A percentile compares a stretch with the other conserved stretches of the same genome.
Evolutionary conservation across 1,140 invertebrate species (phyloP).

Genomic region (Lepidostoma basale): DNA sequence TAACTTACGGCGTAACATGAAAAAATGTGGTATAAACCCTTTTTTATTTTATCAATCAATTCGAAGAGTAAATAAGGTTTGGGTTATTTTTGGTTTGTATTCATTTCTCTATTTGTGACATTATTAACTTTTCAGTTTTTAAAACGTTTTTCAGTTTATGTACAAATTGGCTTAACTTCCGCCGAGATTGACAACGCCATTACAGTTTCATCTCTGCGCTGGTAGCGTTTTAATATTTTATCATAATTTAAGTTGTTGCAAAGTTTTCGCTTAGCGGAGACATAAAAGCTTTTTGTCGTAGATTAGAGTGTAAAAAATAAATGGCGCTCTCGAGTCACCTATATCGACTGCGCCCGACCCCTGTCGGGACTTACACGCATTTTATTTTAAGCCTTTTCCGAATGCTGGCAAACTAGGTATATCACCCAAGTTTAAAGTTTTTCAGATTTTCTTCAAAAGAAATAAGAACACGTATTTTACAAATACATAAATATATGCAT

Average conservation of each 20-base stretch:
- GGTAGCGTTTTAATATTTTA: constrained; percentile 40
- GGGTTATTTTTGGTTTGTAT: too few relatives aligned
- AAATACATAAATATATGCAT: too few relatives aligned
- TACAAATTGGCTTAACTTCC: constrained; percentile 6
- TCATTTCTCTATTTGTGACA: too few relatives aligned
- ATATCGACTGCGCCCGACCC: too few relatives aligned
- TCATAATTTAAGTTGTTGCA: constrained; percentile 42
- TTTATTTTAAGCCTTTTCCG: not conserved
- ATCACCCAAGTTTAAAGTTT: too few relatives aligned
- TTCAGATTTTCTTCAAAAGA: too few relatives aligned
- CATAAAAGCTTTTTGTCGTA: constrained; percentile 36
- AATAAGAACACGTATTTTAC: too few relatives aligned
- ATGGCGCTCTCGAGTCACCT: not conserved
- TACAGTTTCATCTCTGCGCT: constrained; percentile 32
- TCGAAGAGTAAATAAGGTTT: too few relatives aligned
- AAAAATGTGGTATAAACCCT: too few relatives aligned
- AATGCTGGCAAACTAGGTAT: too few relatives aligned
- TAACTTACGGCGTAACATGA: too few relatives aligned
- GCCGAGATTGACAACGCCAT: constrained; percentile 39
- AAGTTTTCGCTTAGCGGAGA: constrained; percentile 30
- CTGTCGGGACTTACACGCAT: not conserved
- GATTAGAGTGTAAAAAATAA: constrained; percentile 30
- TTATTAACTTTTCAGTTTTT: constrained; percentile 13
- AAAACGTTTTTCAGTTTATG: constrained; percentile 7
- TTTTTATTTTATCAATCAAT: too few relatives aligned